These are phyloP conservation scores for Bubalus kerabau DNA, from an alignment of 2,113 vertebrate species.

Conservation along the genomic window DNA sequence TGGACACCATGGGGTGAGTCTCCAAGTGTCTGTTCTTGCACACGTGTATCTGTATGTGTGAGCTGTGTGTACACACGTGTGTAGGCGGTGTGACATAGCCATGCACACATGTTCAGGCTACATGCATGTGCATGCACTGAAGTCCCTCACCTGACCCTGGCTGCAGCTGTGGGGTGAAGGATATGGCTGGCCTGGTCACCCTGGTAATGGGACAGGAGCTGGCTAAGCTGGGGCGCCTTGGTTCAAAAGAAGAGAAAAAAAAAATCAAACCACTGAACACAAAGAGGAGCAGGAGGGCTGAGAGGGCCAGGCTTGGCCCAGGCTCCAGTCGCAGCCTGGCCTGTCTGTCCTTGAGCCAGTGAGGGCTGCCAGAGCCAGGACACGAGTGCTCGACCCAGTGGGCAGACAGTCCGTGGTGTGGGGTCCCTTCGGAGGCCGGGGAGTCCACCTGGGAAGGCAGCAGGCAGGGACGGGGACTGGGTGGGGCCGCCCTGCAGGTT, in stretches of 20 bases:
- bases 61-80: neutral
- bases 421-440: neutral
- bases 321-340: neutral
- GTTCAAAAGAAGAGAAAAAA: slow-evolving; percentile 20
- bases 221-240: slow-evolving; percentile 32
- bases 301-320: neutral
- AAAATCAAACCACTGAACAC: neutral
- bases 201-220: slow-evolving; percentile 41
- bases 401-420: neutral
- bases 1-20: no score
- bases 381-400: neutral
- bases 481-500: neutral
- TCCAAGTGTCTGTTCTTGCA: neutral
- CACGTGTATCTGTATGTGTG: neutral
- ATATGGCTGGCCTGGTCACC: slow-evolving; percentile 28
- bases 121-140: neutral
- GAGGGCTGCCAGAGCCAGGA: neutral
- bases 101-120: neutral
- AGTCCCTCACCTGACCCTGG: neutral
- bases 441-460: neutral
- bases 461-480: no score
- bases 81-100: neutral
- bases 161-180: neutral
- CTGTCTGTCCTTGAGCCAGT: neutral
- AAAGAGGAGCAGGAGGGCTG: neutral